phyloP scores from a whole-genome alignment of 2,888 invertebrate species.

The Calameuta pallipes region DNA sequence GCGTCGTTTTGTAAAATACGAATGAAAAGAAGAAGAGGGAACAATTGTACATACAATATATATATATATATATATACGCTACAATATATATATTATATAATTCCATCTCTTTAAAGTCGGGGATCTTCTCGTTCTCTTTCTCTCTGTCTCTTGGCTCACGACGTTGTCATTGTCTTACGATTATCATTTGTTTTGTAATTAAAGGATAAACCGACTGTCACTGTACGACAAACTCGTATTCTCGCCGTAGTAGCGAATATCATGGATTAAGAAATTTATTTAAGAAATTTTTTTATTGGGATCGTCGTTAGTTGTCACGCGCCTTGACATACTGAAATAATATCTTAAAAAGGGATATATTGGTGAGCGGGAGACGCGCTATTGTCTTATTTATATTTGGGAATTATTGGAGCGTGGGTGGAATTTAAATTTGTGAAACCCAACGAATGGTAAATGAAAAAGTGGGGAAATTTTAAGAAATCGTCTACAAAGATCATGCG shows the following conservation, averaged over 20 bases:
- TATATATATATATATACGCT: slow-evolving; percentile 17
- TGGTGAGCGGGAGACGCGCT: not conserved
- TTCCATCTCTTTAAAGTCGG: slow-evolving; percentile 12
- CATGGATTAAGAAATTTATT: not conserved
- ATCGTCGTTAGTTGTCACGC: not conserved
- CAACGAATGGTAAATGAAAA: not conserved
- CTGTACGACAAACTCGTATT: not conserved
- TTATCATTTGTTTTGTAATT: not conserved
- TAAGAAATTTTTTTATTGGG: not conserved
- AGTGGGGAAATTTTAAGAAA: not conserved
- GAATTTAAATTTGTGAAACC: not conserved
- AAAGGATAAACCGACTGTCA: not conserved
- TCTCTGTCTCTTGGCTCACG: slow-evolving; percentile 2
- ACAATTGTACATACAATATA: slow-evolving; percentile 40
- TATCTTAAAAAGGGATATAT: not conserved
- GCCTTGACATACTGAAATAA: not conserved
- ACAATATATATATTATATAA: slow-evolving; percentile 8
- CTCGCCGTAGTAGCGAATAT: not conserved
- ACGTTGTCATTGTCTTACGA: slow-evolving; percentile 4
- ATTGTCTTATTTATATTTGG: not conserved
- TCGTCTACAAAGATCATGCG: not conserved
- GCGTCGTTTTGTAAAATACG: not conserved
- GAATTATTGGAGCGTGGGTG: not conserved
- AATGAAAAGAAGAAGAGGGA: not conserved
- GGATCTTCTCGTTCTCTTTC: slow-evolving; percentile 8